Base-by-base conservation (phyloP, 2,797 vertebrate genomes). In the Cynopterus sphinx region DNA sequence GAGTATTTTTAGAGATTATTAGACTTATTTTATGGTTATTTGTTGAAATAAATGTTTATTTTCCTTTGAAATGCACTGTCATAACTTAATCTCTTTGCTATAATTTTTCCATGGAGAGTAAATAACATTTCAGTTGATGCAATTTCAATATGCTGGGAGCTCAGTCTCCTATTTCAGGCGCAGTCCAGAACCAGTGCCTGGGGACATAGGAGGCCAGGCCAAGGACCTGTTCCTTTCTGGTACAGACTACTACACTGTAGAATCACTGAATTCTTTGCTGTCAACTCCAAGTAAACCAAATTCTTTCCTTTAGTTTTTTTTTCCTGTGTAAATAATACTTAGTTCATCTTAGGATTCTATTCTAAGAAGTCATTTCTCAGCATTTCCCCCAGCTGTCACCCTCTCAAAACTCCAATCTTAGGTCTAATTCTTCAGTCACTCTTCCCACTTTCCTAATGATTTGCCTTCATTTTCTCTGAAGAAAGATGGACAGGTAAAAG, bases 61-160 rank as follows among this genome's bases (percentile, higher is more conserved):
- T 98, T 96, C 82, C 83, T 95, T 96, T 96, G 92, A 97, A 95
- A 92, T 96, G 9, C 16, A 77, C 90, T 97, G 95, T 97, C 96
- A 96, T 87, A 78, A n/a, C 46, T 65, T 97, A 97, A 96, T 96
- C 94, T 95, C 83, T 96, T 87, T 49, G 78, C 86, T 96, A 26
- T 96, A 88, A 87, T 96, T 97, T 97, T 98, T 98, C 90, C 94
- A 97, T 89, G 96, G 96, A 95, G 96, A 96, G 88, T 95, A 96
- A 96, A 89, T 75, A 88, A 92, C 59, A 70, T 92, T 95, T 95
- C 33, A 78, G 87, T 86, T 97, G 84, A 97, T 97, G 94, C 61
- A 94, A 63, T 97, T 98, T 97, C 96, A 97, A 13, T 87, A 55
- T 95, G 96, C 75, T n/a, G 53, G 81, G 59, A 91, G 74, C 82